Evolutionary conservation across 2,888 invertebrate species (phyloP).

Genomic region (Piscicola geometra): DNA sequence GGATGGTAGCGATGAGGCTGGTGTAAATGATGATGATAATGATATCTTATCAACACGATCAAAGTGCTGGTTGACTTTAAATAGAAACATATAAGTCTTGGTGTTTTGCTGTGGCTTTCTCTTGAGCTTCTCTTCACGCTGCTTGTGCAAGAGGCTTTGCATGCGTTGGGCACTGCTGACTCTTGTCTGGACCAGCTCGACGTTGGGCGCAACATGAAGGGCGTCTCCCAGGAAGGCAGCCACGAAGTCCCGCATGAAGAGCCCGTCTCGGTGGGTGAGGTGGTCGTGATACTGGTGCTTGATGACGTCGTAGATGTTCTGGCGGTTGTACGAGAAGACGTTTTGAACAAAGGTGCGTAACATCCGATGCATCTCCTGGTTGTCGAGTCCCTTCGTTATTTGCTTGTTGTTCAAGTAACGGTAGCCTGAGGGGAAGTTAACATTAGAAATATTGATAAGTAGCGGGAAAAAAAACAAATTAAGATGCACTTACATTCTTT

Average conservation of each 20-base stretch:
- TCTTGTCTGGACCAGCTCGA: conserved; percentile 26
- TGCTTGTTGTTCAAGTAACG: conserved; percentile 34
- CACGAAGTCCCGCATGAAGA: too few species aligned
- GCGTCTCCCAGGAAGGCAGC: too few species aligned
- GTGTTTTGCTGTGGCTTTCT: conserved; percentile 18
- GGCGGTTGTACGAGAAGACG: conserved; percentile 87
- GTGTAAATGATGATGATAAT: too few species aligned
- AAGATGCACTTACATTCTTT: too few species aligned
- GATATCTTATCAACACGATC: too few species aligned
- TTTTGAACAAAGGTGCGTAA: conserved; percentile 79
- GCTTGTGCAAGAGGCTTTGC: background rate
- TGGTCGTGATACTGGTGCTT: conserved; percentile 85
- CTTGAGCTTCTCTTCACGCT: background rate
- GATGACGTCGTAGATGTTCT: conserved; percentile 87
- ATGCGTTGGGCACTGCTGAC: conserved; percentile 20
- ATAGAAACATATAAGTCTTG: too few species aligned
- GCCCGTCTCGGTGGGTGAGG: too few species aligned
- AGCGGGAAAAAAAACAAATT: too few species aligned
- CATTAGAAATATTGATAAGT: too few species aligned
- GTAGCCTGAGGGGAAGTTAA: too few species aligned
- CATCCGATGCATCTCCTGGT: conserved; percentile 60
- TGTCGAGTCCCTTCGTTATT: conserved; percentile 26
- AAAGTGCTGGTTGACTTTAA: too few species aligned
- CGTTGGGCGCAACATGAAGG: conserved; percentile 34
- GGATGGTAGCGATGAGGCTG: background rate